phyloP scores from a whole-genome alignment of 2,888 invertebrate genomes.

The Apodemia zela region DNA sequence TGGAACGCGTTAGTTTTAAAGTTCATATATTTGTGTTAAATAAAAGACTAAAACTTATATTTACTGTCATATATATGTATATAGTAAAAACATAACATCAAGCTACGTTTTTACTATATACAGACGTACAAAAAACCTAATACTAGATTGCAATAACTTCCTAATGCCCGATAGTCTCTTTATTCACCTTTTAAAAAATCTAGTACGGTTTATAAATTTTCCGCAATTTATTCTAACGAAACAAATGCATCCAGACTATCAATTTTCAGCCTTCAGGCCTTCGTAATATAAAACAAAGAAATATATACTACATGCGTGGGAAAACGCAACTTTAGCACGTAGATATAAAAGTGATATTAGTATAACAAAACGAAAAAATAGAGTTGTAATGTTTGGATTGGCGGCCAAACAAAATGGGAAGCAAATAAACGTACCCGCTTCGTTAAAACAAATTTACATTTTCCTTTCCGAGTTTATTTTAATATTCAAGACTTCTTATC shows the following conservation, averaged over 20 bases:
- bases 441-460: constrained; percentile 71
- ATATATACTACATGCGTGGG: constrained; percentile 30
- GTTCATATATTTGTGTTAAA: too few species aligned
- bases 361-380: constrained; percentile 5
- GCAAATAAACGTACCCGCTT: constrained; percentile 61
- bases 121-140: too few species aligned
- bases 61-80: too few species aligned
- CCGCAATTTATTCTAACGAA: constrained; percentile 1
- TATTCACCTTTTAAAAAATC: too few species aligned
- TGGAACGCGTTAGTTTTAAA: too few species aligned
- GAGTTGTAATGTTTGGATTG: constrained; percentile 21
- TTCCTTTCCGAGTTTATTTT: constrained; percentile 55
- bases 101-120: too few species aligned
- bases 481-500: constrained; percentile 43
- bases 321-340: constrained; percentile 30
- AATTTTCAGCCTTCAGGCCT: constrained; percentile 9
- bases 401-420: constrained; percentile 38
- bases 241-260: constrained; percentile 6
- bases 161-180: too few species aligned
- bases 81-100: too few species aligned
- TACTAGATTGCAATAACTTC: too few species aligned
- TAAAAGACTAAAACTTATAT: too few species aligned
- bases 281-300: constrained; percentile 19
- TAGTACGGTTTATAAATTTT: background rate
- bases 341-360: constrained; percentile 26